A percentile compares a stretch with the other conserved stretches of the same genome.
phyloP scores from a whole-genome alignment of 2,113 vertebrate genomes.

The Calidris pugnax region DNA sequence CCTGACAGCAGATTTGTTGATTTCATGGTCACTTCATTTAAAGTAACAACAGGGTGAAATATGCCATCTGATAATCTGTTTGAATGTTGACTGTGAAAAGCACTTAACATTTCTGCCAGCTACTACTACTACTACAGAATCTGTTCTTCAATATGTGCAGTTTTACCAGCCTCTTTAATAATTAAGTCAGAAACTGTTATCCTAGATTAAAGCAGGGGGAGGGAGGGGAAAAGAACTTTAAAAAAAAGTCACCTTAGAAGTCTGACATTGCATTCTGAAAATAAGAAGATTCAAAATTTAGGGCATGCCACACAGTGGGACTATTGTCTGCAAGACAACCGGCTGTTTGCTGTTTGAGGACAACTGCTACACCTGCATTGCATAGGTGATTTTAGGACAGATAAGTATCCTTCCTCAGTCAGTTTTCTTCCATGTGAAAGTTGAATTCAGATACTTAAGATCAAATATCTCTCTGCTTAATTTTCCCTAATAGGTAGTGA shows the following conservation, averaged over 20 bases:
- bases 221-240: not conserved
- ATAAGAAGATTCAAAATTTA: conserved; percentile 21
- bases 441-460: not conserved
- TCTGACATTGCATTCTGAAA: not conserved
- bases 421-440: not conserved
- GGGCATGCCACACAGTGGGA: not conserved
- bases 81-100: conserved; percentile 86
- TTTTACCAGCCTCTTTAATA: conserved; percentile 73
- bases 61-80: conserved; percentile 87
- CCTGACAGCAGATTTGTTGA: conserved; percentile 88
- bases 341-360: not conserved
- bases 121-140: conserved; percentile 78
- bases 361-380: not conserved
- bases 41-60: conserved; percentile 87
- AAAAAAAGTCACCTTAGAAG: conserved; percentile 4
- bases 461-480: not conserved
- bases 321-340: not conserved
- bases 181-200: conserved; percentile 34
- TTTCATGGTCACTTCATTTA: conserved; percentile 88
- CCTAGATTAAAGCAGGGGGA: not conserved
- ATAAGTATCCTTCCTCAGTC: not conserved
- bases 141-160: conserved; percentile 83
- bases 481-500: not conserved
- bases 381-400: not conserved
- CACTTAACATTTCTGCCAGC: conserved; percentile 84